Conservation (phyloP, 1,140 invertebrate species). For the Anthonomus grandis region DNA sequence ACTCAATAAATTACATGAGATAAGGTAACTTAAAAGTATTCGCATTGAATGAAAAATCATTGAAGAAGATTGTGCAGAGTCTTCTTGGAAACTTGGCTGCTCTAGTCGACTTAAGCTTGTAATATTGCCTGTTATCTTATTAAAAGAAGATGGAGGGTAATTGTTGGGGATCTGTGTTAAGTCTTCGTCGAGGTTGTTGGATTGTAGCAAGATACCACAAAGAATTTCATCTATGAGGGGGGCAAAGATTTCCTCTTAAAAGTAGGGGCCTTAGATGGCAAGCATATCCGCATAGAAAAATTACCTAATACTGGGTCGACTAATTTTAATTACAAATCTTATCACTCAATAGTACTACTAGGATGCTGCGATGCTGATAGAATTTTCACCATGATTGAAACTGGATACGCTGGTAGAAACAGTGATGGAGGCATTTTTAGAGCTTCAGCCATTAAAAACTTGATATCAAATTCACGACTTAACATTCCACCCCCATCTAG, state of each 20-base stretch:
- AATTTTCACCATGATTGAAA: background rate
- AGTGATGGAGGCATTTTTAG: conserved; percentile 35
- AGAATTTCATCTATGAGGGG: background rate
- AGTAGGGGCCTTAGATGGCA: conserved; percentile 35
- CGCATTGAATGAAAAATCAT: background rate
- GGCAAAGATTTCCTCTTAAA: background rate
- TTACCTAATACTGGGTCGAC: conserved; percentile 27
- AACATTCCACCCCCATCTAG: background rate
- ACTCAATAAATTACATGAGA: background rate
- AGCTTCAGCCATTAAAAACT: background rate
- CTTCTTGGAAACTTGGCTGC: background rate
- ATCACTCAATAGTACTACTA: conserved; percentile 28
- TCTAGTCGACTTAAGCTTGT: background rate
- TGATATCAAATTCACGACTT: background rate
- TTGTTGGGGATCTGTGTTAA: background rate
- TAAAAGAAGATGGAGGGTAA: background rate
- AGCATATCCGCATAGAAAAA: conserved; percentile 28
- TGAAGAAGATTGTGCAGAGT: background rate
- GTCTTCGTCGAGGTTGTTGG: no score
- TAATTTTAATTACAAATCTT: no score
- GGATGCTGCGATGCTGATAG: conserved; percentile 9
- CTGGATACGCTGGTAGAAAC: conserved; percentile 32
- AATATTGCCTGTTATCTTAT: background rate
- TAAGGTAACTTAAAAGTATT: background rate
- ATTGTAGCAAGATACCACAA: no score